Base-by-base conservation (phyloP, 2,113 vertebrate genomes). In the Paedocypris sp. region DNA sequence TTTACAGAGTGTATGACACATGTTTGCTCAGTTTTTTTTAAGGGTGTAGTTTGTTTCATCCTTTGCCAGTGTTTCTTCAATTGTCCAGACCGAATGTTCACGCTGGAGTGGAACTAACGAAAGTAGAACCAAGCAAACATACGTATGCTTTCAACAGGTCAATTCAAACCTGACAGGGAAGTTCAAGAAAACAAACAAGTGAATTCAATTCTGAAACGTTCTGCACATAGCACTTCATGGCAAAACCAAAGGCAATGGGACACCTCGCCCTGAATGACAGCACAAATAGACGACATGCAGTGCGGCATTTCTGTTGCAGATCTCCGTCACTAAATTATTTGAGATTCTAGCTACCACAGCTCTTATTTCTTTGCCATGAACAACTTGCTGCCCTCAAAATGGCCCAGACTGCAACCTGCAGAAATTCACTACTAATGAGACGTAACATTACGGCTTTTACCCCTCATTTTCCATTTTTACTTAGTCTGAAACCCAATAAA, bases 371-470 rank as follows among this genome's bases (percentile, higher is more conserved):
- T 70, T 71, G 60, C 51, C 41, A 46, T 47, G 43, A 38, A 41
- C 12, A 60, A 36, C 33, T 19, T n/a, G 22, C 50, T 22, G 20
- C 18, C 33, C 63, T 51, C 23, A 28, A 35, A 66, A 45, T 7
- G 10, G 12, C 23, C 15, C 4, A 59, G 32, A 22, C 57, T 16
- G 23, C 63, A 70, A 52, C 41, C 64, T 74, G 51, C 67, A 65
- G 19, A 8, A 18, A 49, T 26, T 33, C 58, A 46, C 5, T 58
- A 22, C 54, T 62, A 60, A 73, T 64, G 64, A 73, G 36, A 66
- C 18, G 9, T 47, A 60, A 71, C 36, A 12, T 42, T 29, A 60
- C 31, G 64, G 48, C 29, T 43, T 22, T 22, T 26, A 29, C 25
- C 15, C 4, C 56, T 52, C 12, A 20, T 29, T 48, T 31, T 18